phyloP scores from a whole-genome alignment of 2,113 vertebrate genomes.

The Tupaia chinensis region DNA sequence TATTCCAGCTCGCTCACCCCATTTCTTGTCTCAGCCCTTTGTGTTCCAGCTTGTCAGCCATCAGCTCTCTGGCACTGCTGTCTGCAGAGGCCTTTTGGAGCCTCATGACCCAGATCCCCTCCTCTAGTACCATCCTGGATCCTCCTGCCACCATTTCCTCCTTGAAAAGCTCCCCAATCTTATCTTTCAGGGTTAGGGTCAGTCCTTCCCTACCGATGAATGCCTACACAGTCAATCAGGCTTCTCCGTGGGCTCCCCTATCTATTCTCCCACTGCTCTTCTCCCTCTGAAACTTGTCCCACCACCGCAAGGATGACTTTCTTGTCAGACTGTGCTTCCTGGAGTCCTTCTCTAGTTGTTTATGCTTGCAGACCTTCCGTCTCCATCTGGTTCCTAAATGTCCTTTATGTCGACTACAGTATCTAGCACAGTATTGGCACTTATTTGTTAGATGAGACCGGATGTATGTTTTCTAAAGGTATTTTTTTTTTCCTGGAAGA shows the following conservation, averaged over 20 bases:
- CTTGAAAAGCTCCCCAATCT: neutral
- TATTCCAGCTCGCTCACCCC: neutral
- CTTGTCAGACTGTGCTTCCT: neutral
- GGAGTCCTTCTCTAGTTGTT: neutral
- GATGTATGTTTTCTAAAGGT: slow-evolving; percentile 41
- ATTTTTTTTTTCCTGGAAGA: neutral
- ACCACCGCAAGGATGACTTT: neutral
- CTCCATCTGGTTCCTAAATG: neutral
- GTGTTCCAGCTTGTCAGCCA: neutral
- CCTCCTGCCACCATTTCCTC: neutral
- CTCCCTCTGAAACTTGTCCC: neutral
- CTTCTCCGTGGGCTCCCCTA: neutral
- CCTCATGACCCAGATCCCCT: neutral
- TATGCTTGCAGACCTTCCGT: neutral
- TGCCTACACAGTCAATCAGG: neutral
- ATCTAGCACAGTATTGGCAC: neutral
- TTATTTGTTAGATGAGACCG: neutral
- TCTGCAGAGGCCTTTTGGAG: neutral
- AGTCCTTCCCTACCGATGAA: neutral
- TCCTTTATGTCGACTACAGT: neutral
- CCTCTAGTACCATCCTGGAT: neutral
- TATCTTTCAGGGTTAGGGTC: neutral
- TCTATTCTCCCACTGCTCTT: neutral
- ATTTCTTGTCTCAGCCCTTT: neutral
- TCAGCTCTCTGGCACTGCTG: neutral